A percentile compares a stretch with the other conserved stretches of the same genome.
Evolutionary conservation across 2,113 vertebrate species (phyloP).

Genomic region (Shinisaurus crocodilurus): DNA sequence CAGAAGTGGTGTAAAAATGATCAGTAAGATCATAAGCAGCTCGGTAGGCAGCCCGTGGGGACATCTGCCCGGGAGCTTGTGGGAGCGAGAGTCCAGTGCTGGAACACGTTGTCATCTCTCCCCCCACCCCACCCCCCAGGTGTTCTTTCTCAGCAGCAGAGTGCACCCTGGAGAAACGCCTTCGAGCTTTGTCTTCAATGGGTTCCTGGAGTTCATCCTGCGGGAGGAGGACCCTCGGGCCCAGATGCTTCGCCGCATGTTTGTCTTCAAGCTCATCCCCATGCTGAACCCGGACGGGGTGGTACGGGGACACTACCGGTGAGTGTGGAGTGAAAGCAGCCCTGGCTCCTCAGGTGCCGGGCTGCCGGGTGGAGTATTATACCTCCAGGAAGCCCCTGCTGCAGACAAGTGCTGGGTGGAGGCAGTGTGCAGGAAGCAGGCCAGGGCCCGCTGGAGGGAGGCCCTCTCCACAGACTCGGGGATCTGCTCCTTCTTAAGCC

Average conservation of each 20-base stretch:
- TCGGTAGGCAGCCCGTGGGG: neutral
- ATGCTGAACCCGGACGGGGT: constrained; percentile 98
- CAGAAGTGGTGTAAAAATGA: neutral
- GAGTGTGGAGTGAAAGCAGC: constrained; percentile 70
- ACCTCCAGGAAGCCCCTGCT: no score
- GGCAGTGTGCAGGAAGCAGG: neutral
- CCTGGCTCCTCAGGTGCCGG: constrained; percentile 60
- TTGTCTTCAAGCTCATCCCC: constrained; percentile 96
- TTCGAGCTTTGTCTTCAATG: constrained; percentile 96
- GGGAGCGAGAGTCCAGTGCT: neutral
- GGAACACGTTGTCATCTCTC: neutral
- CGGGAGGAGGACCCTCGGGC: constrained; percentile 92
- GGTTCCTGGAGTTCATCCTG: constrained; percentile 95
- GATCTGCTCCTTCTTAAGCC: neutral
- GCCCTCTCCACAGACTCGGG: neutral
- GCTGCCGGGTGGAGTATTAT: rapidly evolving
- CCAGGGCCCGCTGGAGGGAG: neutral
- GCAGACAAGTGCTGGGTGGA: neutral
- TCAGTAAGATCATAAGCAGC: neutral
- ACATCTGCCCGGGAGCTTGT: neutral
- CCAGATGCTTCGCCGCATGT: constrained; percentile 88
- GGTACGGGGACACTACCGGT: constrained; percentile 95
- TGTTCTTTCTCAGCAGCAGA: constrained; percentile 96
- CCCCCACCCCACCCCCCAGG: constrained; percentile 70
- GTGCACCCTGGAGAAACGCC: constrained; percentile 97